Percentiles rank a stretch among this genome's conserved stretches.
phyloP scores from a whole-genome alignment of 1,140 invertebrate species.

The Araneus ventricosus region DNA sequence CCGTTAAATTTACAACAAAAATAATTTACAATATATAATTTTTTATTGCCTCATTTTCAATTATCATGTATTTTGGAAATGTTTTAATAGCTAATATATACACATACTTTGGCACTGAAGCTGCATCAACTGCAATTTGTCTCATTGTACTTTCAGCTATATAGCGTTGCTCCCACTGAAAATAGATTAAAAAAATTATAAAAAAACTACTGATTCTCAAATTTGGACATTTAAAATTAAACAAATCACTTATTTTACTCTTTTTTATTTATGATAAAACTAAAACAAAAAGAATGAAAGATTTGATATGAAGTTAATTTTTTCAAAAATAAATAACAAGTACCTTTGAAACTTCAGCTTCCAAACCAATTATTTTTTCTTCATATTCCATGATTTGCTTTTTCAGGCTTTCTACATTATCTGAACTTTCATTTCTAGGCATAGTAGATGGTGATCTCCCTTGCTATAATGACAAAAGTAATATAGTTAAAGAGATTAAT shows the following conservation, averaged over 20 bases:
- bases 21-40: slow-evolving; percentile 82
- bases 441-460: slow-evolving; percentile 49
- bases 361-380: slow-evolving; percentile 89
- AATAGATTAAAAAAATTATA: neutral
- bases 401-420: slow-evolving; percentile 65
- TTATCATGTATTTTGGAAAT: too few relatives aligned
- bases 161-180: slow-evolving; percentile 90
- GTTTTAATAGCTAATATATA: neutral
- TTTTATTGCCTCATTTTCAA: too few relatives aligned
- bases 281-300: too few relatives aligned
- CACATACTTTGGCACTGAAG: slow-evolving; percentile 89
- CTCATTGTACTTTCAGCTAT: slow-evolving; percentile 90
- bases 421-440: slow-evolving; percentile 49
- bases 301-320: too few relatives aligned
- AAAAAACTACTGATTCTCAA: too few relatives aligned
- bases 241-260: neutral
- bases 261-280: too few relatives aligned
- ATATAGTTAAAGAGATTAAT: too few relatives aligned
- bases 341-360: slow-evolving; percentile 88
- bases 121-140: slow-evolving; percentile 91
- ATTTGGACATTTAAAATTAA: too few relatives aligned
- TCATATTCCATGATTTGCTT: slow-evolving; percentile 85
- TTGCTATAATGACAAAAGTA: slow-evolving; percentile 15
- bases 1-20: slow-evolving; percentile 74
- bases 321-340: too few relatives aligned